Base-by-base conservation (phyloP, 2,888 invertebrate species). In the Choreutis nemorana region DNA sequence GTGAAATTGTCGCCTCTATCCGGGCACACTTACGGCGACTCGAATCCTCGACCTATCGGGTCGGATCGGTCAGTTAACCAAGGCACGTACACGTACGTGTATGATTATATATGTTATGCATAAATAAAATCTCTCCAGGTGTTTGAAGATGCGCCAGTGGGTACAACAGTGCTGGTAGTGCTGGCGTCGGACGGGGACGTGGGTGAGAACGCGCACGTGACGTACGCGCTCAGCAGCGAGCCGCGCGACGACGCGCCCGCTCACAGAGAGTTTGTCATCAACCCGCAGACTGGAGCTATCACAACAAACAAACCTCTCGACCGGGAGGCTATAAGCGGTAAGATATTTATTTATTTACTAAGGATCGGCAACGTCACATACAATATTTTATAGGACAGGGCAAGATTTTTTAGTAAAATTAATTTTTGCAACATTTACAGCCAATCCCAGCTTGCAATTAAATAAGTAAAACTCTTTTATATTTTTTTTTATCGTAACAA, bases 161-260 rank as follows among this genome's bases (percentile, higher is more conserved):
- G 97, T 0, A 91, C 93, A 0, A 95, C 95, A 0, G 94, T 98
- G 0, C 78, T 96, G 0, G 90, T 95, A 0, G 92, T 98, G 0
- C 89, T 91, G 1, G 97, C 98, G 0, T 89, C 89, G 0, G 98
- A 98, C 59, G 91, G 90, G 34, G 98, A 98, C 68, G 94, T 95
- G 2, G 97, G 97, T 0, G 84, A 94, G 26, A 98, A 98, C 71
- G 97, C 97, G 0, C 90, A 91, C 61, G 89, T 92, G 25, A 88
- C 90, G 0, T 92, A 92, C 59, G 86, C 87, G 10, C 71, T 92
- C 14, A 86, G 85, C 26, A 70, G 75, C 0, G 80, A 79, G 49
- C 67, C 73, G 34, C 72, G 77, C 5, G 84, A 84, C 49, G 88
- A 89, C 29, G 88, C 87, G 12, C 77, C 83, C 16, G 66, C 84